A percentile compares a stretch with the other conserved stretches of the same genome.
These are phyloP conservation scores for Toxotes jaculatrix DNA, from an alignment of 2,113 vertebrate species.

Conservation along the genomic window DNA sequence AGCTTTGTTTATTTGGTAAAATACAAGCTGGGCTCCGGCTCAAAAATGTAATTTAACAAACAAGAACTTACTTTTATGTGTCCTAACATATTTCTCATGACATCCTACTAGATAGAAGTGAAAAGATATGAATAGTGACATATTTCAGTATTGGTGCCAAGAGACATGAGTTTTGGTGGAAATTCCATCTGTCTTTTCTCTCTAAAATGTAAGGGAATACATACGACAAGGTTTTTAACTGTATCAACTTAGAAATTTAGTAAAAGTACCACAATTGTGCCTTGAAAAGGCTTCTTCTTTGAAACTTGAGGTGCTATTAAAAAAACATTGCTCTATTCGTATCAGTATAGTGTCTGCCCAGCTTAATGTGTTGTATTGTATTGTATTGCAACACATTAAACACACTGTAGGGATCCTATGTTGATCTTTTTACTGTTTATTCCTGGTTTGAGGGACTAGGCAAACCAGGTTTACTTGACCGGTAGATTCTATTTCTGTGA, in stretches of 20 bases:
- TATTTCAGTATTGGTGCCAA: background rate
- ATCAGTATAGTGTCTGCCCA: too few species aligned
- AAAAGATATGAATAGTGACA: background rate
- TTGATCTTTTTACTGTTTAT: background rate
- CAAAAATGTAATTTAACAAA: conserved; percentile 37
- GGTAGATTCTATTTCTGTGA: background rate
- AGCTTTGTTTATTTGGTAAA: conserved; percentile 24
- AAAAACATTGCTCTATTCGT: too few species aligned
- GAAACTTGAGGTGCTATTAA: too few species aligned
- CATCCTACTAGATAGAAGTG: conserved; percentile 4
- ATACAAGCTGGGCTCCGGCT: conserved; percentile 15
- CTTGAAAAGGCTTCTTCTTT: too few species aligned
- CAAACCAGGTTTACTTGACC: too few species aligned
- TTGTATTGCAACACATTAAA: too few species aligned
- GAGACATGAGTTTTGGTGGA: background rate
- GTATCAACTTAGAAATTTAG: too few species aligned
- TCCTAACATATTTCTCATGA: conserved; percentile 17
- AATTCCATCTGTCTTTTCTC: background rate
- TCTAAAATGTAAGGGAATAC: too few species aligned
- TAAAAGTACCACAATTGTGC: too few species aligned
- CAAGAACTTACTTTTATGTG: conserved; percentile 35
- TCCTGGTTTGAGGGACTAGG: background rate
- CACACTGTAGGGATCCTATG: background rate
- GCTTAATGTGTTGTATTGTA: too few species aligned
- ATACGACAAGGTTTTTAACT: too few species aligned